Conservation (phyloP, 2,888 invertebrate genomes). For the Leptopilina syphax region DNA sequence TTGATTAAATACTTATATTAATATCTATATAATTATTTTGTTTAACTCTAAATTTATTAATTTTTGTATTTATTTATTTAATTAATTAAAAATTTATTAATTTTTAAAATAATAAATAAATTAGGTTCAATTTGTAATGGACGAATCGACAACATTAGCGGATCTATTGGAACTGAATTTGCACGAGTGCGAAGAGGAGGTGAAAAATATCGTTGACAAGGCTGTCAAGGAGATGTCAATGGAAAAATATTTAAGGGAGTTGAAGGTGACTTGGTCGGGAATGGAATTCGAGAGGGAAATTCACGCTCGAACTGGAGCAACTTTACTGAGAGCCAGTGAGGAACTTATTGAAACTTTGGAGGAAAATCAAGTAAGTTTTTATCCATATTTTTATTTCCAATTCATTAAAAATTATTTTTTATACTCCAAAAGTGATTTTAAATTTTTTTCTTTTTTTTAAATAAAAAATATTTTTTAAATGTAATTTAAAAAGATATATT, state of each 20-base stretch:
- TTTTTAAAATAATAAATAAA: constrained; percentile 39
- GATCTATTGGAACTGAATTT: constrained; percentile 94
- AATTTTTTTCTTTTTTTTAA: too few relatives aligned
- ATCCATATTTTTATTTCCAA: background rate
- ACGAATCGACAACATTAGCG: constrained; percentile 92
- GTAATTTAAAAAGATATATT: too few relatives aligned
- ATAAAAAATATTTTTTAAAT: too few relatives aligned
- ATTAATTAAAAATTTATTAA: background rate
- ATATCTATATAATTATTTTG: too few relatives aligned
- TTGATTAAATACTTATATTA: too few relatives aligned
- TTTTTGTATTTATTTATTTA: too few relatives aligned
- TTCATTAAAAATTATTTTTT: background rate
- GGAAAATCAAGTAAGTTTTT: constrained; percentile 90
- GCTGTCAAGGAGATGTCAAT: constrained; percentile 99
- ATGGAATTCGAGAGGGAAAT: constrained; percentile 96
- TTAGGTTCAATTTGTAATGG: constrained; percentile 96
- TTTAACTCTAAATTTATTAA: too few relatives aligned
- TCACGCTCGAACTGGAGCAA: constrained; percentile 92
- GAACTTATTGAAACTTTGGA: constrained; percentile 97
- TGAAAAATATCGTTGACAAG: constrained; percentile 97
- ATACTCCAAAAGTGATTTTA: too few relatives aligned
- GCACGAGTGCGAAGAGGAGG: constrained; percentile 98
- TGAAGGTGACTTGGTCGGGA: constrained; percentile 93
- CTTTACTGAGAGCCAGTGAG: constrained; percentile 92
- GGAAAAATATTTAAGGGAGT: constrained; percentile 95